Conservation (phyloP, 2,797 vertebrate genomes). For the Chelmon rostratus region DNA sequence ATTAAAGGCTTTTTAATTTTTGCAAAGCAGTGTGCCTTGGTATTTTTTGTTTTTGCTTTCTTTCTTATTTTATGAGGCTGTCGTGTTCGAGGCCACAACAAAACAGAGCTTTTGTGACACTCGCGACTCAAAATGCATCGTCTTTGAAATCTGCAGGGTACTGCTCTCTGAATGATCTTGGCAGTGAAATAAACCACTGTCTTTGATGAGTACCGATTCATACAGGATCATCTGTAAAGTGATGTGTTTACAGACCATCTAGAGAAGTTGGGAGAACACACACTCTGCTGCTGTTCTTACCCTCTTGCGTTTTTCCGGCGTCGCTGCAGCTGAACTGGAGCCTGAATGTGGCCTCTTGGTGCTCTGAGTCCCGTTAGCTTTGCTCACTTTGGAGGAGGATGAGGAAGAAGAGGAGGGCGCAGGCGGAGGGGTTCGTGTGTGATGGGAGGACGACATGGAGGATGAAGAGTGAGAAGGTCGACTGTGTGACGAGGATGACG, state of each 20-base stretch:
- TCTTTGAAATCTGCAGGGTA: neutral
- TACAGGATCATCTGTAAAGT: too few species aligned
- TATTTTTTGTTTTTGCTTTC: neutral
- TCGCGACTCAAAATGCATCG: neutral
- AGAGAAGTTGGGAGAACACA: neutral
- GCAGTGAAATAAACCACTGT: neutral
- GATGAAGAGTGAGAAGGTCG: conserved; percentile 68
- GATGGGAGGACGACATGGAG: conserved; percentile 63
- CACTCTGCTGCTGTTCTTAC: conserved; percentile 43
- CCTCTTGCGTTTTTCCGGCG: conserved; percentile 85
- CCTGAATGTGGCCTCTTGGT: conserved; percentile 73
- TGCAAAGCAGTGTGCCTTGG: too few species aligned
- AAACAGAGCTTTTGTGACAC: neutral
- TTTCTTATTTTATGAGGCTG: neutral
- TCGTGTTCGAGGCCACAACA: neutral
- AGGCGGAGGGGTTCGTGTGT: conserved; percentile 40
- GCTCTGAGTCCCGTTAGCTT: conserved; percentile 80
- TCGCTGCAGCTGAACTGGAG: conserved; percentile 55
- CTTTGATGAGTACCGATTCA: too few species aligned
- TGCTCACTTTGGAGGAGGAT: conserved; percentile 80
- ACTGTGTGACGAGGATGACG: conserved; percentile 72
- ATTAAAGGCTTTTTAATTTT: too few species aligned
- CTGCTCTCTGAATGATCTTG: neutral
- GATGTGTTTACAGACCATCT: too few species aligned
- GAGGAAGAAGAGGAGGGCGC: conserved; percentile 58